phyloP scores from a whole-genome alignment of 2,888 invertebrate species.

The Rhamphomyia laevipes region DNA sequence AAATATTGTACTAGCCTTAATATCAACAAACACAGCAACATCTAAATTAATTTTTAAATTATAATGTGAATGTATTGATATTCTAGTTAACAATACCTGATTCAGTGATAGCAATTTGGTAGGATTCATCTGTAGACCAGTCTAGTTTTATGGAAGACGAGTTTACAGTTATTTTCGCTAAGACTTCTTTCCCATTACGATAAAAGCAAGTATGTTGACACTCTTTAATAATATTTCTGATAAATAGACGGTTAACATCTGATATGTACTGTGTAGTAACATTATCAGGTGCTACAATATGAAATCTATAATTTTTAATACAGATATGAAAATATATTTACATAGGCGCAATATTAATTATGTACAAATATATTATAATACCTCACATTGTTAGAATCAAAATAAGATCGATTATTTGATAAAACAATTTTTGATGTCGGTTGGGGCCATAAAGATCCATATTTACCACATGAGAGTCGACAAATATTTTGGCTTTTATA shows the following conservation, averaged over 20 bases:
- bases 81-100: conserved; percentile 36
- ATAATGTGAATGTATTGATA: not conserved
- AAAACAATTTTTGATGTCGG: conserved; percentile 44
- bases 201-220: conserved; percentile 44
- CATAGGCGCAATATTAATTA: not conserved
- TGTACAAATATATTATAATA: not conserved
- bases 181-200: conserved; percentile 40
- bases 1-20: conserved; percentile 50
- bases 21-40: conserved; percentile 41
- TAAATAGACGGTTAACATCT: conserved; percentile 44
- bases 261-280: conserved; percentile 42
- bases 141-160: conserved; percentile 41
- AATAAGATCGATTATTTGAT: conserved; percentile 37
- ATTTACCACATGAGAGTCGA: conserved; percentile 53
- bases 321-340: not conserved
- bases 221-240: conserved; percentile 45
- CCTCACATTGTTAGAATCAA: conserved; percentile 44
- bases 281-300: conserved; percentile 40
- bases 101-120: conserved; percentile 46
- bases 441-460: conserved; percentile 58
- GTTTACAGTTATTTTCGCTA: conserved; percentile 45
- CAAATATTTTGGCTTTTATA: conserved; percentile 47
- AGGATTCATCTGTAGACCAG: conserved; percentile 60
- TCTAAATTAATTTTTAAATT: conserved; percentile 29
- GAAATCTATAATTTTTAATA: conserved; percentile 35